Evolutionary conservation across 1,140 invertebrate genomes (phyloP).

Genomic region (Zophobas atratus): DNA sequence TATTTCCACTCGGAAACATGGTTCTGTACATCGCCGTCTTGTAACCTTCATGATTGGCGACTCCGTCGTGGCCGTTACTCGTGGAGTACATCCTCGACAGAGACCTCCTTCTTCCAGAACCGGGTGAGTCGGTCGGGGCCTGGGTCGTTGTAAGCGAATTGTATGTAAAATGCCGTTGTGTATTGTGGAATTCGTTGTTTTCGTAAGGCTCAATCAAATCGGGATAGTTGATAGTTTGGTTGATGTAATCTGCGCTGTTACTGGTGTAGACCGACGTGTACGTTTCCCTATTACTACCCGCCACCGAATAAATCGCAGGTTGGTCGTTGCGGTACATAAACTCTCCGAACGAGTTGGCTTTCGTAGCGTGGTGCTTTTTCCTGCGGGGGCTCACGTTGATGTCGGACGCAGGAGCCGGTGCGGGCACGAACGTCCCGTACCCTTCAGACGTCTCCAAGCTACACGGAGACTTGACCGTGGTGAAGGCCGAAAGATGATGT

Average conservation of each 20-base stretch:
- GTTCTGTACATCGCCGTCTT: constrained; percentile 76
- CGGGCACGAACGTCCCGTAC: constrained; percentile 70
- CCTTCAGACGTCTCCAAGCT: constrained; percentile 65
- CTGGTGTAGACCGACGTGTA: constrained; percentile 82
- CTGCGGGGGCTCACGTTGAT: constrained; percentile 66
- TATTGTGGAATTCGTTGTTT: constrained; percentile 70
- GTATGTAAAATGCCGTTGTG: constrained; percentile 70
- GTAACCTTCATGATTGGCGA: constrained; percentile 77
- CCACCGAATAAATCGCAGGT: constrained; percentile 82
- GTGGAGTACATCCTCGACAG: constrained; percentile 71
- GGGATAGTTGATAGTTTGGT: constrained; percentile 76
- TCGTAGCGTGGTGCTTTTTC: constrained; percentile 59
- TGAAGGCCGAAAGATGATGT: constrained; percentile 70
- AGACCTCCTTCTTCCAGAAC: constrained; percentile 64
- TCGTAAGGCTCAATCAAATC: constrained; percentile 80
- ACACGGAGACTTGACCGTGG: constrained; percentile 68
- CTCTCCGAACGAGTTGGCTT: constrained; percentile 63
- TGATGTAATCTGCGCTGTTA: constrained; percentile 72
- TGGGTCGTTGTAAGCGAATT: constrained; percentile 71
- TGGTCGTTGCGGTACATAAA: constrained; percentile 76
- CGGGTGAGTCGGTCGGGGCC: constrained; percentile 32
- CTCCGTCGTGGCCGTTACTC: constrained; percentile 70
- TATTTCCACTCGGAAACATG: constrained; percentile 80
- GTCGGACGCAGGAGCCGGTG: constrained; percentile 69
- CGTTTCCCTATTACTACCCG: constrained; percentile 78